phyloP scores from a whole-genome alignment of 2,888 invertebrate genomes.

The Orthosia gracilis region DNA sequence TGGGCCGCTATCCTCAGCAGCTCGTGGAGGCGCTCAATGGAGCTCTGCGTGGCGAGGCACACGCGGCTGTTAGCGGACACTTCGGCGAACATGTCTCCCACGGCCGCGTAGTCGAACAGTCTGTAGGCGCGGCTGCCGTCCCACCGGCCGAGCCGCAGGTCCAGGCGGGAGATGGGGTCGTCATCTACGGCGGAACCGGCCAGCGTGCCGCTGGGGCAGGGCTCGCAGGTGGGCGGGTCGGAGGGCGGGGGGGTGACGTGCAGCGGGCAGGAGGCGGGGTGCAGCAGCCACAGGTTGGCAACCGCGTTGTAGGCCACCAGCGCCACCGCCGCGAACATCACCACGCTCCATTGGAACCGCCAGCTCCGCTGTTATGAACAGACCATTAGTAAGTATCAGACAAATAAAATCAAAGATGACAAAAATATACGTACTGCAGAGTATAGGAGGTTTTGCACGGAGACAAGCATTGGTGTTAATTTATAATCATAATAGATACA shows the following conservation, averaged over 20 bases:
- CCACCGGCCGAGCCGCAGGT: constrained; percentile 94
- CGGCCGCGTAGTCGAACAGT: constrained; percentile 94
- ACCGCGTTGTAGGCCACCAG: constrained; percentile 91
- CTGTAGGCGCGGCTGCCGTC: constrained; percentile 93
- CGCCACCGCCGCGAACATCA: constrained; percentile 92
- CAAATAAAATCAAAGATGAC: not conserved
- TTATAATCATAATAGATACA: not conserved
- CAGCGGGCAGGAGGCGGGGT: constrained; percentile 78
- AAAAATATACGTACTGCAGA: constrained; percentile 18
- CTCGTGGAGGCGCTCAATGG: constrained; percentile 95
- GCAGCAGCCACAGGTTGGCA: constrained; percentile 85
- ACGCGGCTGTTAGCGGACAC: constrained; percentile 92
- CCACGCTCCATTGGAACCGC: constrained; percentile 93
- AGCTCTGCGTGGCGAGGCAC: constrained; percentile 96
- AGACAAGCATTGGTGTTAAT: constrained; percentile 7
- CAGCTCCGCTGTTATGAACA: constrained; percentile 82
- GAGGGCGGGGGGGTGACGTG: constrained; percentile 72
- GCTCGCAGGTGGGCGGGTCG: constrained; percentile 83
- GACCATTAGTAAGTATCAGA: constrained; percentile 8
- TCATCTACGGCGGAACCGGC: constrained; percentile 79
- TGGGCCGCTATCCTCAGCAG: constrained; percentile 95
- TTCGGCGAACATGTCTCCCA: constrained; percentile 93
- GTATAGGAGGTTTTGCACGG: not conserved
- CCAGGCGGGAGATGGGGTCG: constrained; percentile 90
- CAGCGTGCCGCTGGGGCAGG: constrained; percentile 81